A percentile compares a stretch with the other conserved stretches of the same genome.
phyloP scores from a whole-genome alignment of 2,113 vertebrate genomes.

The Cyanoramphus novaezelandiae region DNA sequence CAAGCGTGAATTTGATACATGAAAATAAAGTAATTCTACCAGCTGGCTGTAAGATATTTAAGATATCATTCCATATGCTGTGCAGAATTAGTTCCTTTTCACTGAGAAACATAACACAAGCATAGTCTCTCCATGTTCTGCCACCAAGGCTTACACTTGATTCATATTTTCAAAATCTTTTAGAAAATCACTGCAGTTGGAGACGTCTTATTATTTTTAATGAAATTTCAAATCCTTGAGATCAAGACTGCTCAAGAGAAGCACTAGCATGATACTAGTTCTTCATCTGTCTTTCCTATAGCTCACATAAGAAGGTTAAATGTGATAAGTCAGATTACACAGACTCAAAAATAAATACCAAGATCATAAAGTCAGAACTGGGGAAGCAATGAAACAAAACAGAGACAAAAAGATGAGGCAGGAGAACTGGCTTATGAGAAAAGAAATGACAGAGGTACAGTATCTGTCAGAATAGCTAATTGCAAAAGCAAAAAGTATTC shows the following conservation, averaged over 20 bases:
- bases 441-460: background rate
- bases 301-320: background rate
- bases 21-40: conserved; percentile 27
- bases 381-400: background rate
- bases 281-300: background rate
- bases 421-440: background rate
- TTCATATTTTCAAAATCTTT: background rate
- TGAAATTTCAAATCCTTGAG: background rate
- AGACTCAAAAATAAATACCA: background rate
- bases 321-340: background rate
- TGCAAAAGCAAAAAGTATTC: background rate
- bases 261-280: background rate
- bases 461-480: background rate
- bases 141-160: background rate
- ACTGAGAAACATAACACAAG: conserved; percentile 6
- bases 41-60: conserved; percentile 40
- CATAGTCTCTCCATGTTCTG: background rate
- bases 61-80: conserved; percentile 18
- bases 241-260: background rate
- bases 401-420: background rate
- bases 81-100: conserved; percentile 7
- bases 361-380: background rate
- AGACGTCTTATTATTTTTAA: background rate
- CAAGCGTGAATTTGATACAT: background rate
- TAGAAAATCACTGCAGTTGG: background rate